These are phyloP conservation scores for Acanthopleura granulata DNA, from an alignment of 2,888 invertebrate species.

Conservation along the genomic window DNA sequence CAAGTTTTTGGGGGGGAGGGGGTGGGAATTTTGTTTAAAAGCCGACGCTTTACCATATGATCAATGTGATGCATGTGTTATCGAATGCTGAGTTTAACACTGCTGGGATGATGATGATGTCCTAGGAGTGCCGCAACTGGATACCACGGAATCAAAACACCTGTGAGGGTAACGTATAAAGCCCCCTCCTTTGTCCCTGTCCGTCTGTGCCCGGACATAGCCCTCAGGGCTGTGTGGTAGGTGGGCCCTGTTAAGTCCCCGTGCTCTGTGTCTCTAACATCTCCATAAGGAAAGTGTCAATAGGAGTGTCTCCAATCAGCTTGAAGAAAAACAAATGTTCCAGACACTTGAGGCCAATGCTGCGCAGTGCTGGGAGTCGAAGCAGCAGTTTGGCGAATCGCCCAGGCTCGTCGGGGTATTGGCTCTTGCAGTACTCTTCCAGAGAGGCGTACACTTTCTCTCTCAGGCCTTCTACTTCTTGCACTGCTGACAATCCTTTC, in stretches of 20 bases:
- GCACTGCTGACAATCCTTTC: conserved; percentile 84
- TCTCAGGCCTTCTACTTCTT: conserved; percentile 76
- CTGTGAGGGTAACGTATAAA: too few relatives aligned
- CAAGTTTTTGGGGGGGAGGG: too few relatives aligned
- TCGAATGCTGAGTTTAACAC: too few relatives aligned
- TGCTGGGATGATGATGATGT: too few relatives aligned
- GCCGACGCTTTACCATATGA: too few relatives aligned
- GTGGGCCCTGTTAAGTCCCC: conserved; percentile 31
- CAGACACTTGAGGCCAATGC: conserved; percentile 83
- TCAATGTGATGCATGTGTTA: too few relatives aligned
- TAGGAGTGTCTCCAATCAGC: conserved; percentile 87
- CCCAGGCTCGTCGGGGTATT: conserved; percentile 91
- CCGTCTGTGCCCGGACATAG: neutral
- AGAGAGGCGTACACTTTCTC: conserved; percentile 95
- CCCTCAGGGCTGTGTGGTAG: neutral
- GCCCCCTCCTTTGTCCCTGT: too few relatives aligned
- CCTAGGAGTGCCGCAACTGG: too few relatives aligned
- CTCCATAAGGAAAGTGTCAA: conserved; percentile 79
- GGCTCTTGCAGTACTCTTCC: conserved; percentile 92
- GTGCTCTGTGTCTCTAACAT: conserved; percentile 64
- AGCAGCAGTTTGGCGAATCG: conserved; percentile 92
- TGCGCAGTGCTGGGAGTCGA: conserved; percentile 69
- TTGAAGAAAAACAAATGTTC: conserved; percentile 96
- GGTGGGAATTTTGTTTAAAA: too few relatives aligned
- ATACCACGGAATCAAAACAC: too few relatives aligned